Conservation (phyloP, 2,888 invertebrate species). For the Campoplex nolae region DNA sequence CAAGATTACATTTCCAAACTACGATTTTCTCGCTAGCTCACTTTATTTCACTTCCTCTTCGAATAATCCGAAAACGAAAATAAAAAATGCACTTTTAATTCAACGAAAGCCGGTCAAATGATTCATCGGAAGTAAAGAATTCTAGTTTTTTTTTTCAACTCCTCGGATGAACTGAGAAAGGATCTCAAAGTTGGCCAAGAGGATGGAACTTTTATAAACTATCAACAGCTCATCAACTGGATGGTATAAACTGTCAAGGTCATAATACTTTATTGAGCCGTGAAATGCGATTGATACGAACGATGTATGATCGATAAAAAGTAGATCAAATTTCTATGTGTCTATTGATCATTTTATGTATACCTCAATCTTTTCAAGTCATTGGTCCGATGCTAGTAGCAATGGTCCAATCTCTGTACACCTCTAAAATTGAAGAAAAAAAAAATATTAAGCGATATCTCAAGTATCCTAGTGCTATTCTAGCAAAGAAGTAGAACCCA, state of each 20-base stretch:
- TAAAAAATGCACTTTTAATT: background rate
- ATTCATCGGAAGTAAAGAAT: too few species aligned
- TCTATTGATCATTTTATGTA: background rate
- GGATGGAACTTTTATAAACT: slow-evolving; percentile 64
- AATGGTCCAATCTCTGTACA: slow-evolving; percentile 7
- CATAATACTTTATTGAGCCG: slow-evolving; percentile 52
- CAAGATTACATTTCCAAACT: slow-evolving; percentile 16
- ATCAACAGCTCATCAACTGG: slow-evolving; percentile 50
- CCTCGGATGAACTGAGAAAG: background rate
- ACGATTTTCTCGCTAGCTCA: slow-evolving; percentile 8
- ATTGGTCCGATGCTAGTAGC: slow-evolving; percentile 12
- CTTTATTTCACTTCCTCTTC: slow-evolving; percentile 1
- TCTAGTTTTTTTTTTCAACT: background rate
- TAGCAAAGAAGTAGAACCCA: background rate
- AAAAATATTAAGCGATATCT: slow-evolving; percentile 46
- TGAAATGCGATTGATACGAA: slow-evolving; percentile 34
- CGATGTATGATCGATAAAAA: background rate
- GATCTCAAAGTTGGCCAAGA: slow-evolving; percentile 4
- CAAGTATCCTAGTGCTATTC: slow-evolving; percentile 29
- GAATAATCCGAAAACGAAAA: background rate
- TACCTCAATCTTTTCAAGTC: background rate
- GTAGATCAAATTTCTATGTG: background rate
- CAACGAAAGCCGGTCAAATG: background rate
- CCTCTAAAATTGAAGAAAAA: background rate
- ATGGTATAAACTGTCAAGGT: slow-evolving; percentile 32